These are phyloP conservation scores for Lepeophtheirus salmonis DNA, from an alignment of 1,140 invertebrate species.

Conservation along the genomic window DNA sequence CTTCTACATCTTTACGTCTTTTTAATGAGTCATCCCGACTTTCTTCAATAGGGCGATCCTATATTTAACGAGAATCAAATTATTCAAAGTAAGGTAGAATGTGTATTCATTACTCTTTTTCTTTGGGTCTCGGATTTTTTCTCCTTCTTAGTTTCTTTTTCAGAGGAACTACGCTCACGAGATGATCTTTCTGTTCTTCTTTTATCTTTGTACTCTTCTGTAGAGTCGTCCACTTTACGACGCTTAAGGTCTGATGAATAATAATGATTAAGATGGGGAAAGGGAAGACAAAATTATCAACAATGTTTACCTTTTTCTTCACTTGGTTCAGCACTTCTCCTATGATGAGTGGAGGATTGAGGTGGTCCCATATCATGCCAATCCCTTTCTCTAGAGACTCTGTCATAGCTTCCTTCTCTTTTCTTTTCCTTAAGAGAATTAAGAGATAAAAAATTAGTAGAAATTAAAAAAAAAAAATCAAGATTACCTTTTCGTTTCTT, in stretches of 20 bases:
- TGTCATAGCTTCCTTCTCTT: not conserved
- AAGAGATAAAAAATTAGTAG: not conserved
- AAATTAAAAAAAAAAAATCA: not conserved
- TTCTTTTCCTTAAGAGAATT: not conserved
- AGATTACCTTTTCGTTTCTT: not conserved
- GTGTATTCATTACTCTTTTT: not conserved
- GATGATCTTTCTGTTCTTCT: not conserved
- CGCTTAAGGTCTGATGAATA: not conserved
- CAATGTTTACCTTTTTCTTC: not conserved
- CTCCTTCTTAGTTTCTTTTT: not conserved
- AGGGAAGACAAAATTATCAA: no score
- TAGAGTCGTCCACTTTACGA: not conserved
- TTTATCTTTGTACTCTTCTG: not conserved
- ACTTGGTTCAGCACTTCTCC: conserved; percentile 4
- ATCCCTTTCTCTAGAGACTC: conserved; percentile 8
- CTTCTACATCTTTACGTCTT: not conserved
- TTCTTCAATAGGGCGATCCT: not conserved
- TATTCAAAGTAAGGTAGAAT: not conserved
- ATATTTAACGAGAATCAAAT: not conserved
- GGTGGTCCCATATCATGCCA: conserved; percentile 12
- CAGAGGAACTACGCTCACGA: not conserved
- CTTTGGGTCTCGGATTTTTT: not conserved
- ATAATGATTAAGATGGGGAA: no score
- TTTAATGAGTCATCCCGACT: not conserved
- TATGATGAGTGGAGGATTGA: conserved; percentile 10